A percentile compares a stretch with the other conserved stretches of the same genome.
Evolutionary conservation across 2,888 invertebrate species (phyloP).

Genomic region (Drosophila kambysellisi): DNA sequence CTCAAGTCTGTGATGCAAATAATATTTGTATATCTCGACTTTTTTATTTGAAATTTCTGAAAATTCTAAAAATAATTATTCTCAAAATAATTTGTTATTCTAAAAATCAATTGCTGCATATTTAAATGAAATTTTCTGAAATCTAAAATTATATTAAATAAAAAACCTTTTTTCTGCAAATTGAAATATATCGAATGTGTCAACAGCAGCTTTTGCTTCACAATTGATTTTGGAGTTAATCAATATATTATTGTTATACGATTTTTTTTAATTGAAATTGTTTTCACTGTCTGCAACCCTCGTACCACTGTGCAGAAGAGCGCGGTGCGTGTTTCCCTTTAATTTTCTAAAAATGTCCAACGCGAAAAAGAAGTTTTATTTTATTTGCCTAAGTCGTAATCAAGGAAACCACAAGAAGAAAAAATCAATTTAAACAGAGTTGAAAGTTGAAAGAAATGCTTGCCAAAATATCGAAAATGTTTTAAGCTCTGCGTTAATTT

Average conservation of each 20-base stretch:
- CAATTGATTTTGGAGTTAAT: background rate
- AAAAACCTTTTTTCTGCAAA: background rate
- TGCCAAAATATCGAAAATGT: constrained; percentile 27
- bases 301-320: constrained; percentile 51
- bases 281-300: background rate
- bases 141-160: background rate
- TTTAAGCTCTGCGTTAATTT: constrained; percentile 27
- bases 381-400: constrained; percentile 4
- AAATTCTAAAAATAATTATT: background rate
- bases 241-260: no score
- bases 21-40: background rate
- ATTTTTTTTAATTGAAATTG: background rate
- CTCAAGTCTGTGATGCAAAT: background rate
- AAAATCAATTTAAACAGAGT: constrained; percentile 6
- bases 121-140: background rate
- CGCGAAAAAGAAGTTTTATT: constrained; percentile 21
- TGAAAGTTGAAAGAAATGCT: constrained; percentile 32
- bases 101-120: background rate
- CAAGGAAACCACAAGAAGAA: constrained; percentile 9
- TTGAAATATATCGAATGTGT: background rate
- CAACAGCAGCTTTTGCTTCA: background rate
- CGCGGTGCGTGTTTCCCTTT: constrained; percentile 16
- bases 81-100: no score
- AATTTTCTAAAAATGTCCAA: constrained; percentile 27
- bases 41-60: background rate